Evolutionary conservation across 1,140 invertebrate genomes (phyloP).

Genomic region (Drosophila willistoni): DNA sequence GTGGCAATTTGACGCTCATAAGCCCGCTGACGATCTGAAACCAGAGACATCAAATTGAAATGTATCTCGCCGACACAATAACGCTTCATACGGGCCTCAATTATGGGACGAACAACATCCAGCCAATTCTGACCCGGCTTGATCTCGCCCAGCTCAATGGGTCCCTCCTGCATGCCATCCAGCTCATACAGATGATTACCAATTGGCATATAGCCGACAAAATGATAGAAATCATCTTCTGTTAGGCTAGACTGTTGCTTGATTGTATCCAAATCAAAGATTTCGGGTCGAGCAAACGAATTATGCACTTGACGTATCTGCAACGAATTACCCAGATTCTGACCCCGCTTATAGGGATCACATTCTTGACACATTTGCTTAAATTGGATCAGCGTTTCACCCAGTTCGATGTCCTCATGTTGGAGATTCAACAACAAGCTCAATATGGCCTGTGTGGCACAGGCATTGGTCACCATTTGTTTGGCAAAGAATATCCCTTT

Average conservation of each 20-base stretch:
- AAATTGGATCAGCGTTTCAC: slow-evolving; percentile 92
- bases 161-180: slow-evolving; percentile 97
- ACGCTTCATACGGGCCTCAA: slow-evolving; percentile 97
- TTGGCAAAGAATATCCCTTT: slow-evolving; percentile 98
- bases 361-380: slow-evolving; percentile 97
- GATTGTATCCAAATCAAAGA: slow-evolving; percentile 96
- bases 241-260: slow-evolving; percentile 81
- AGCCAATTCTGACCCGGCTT: slow-evolving; percentile 94
- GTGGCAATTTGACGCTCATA: slow-evolving; percentile 91
- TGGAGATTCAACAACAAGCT: slow-evolving; percentile 96
- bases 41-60: slow-evolving; percentile 99
- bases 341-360: slow-evolving; percentile 96
- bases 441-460: slow-evolving; percentile 98
- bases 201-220: slow-evolving; percentile 97
- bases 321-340: slow-evolving; percentile 97
- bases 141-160: slow-evolving; percentile 94
- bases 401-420: slow-evolving; percentile 93
- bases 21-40: slow-evolving; percentile 94
- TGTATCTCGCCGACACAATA: slow-evolving; percentile 99
- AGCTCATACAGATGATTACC: slow-evolving; percentile 97
- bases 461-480: slow-evolving; percentile 99
- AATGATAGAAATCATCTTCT: slow-evolving; percentile 98
- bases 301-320: slow-evolving; percentile 97
- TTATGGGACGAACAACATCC: slow-evolving; percentile 94
- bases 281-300: slow-evolving; percentile 96